A percentile compares a stretch with the other conserved stretches of the same genome.
Conservation (phyloP, 2,888 invertebrate species). For the Leptinotarsa peninsularis region DNA sequence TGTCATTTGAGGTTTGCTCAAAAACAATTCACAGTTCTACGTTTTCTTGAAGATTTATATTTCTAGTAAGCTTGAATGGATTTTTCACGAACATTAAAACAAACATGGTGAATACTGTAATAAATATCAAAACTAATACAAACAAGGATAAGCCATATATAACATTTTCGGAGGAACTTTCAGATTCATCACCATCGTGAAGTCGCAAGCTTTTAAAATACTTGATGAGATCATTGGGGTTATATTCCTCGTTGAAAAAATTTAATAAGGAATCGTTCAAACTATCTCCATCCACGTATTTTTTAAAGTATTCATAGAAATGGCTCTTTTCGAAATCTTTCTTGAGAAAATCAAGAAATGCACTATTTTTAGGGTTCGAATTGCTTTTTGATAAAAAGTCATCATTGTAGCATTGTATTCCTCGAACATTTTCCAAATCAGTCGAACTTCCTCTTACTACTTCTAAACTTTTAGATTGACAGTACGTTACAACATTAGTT, state of each 20-base stretch:
- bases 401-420: slow-evolving; percentile 21
- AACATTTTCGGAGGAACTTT: too few relatives aligned
- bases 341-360: not conserved
- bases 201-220: not conserved
- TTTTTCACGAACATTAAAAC: not conserved
- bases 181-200: too few relatives aligned
- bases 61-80: not conserved
- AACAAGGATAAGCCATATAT: too few relatives aligned
- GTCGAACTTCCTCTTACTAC: not conserved
- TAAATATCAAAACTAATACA: slow-evolving; percentile 1
- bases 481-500: not conserved
- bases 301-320: not conserved
- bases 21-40: not conserved
- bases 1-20: too few relatives aligned
- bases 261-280: not conserved
- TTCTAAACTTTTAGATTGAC: not conserved
- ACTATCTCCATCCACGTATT: not conserved
- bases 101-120: not conserved
- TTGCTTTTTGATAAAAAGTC: not conserved
- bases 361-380: not conserved
- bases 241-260: not conserved
- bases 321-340: slow-evolving; percentile 3
- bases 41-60: not conserved
- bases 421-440: slow-evolving; percentile 14
- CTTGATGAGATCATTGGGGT: not conserved